phyloP scores from a whole-genome alignment of 2,797 vertebrate genomes.

The Podargus strigoides region DNA sequence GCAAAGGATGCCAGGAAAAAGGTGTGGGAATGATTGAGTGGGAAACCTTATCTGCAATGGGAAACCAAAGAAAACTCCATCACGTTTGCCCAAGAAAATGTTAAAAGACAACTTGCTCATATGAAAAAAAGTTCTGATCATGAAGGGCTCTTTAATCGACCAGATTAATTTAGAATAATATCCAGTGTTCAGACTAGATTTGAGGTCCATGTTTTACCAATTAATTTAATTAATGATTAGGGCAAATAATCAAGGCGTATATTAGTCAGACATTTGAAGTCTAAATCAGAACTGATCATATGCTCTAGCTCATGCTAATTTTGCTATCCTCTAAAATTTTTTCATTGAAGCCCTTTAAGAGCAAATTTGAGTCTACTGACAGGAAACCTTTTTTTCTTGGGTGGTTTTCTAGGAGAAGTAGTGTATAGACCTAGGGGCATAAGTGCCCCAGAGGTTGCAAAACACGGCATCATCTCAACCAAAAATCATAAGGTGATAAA shows the following conservation, averaged over 20 bases:
- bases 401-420: not conserved
- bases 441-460: not conserved
- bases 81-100: not conserved
- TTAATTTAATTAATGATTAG: not conserved
- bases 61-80: not conserved
- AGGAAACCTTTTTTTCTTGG: not conserved
- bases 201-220: not conserved
- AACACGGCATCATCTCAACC: not conserved
- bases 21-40: not conserved
- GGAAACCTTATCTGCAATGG: not conserved
- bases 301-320: not conserved
- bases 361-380: not conserved
- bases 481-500: not conserved
- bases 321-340: not conserved
- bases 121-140: not conserved
- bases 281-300: not conserved
- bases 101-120: not conserved
- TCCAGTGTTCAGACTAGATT: not conserved
- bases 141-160: not conserved
- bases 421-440: not conserved
- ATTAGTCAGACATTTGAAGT: not conserved
- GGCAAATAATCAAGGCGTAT: not conserved
- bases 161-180: not conserved
- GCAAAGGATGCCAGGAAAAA: not conserved
- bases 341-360: not conserved